Evolutionary conservation across 2,113 vertebrate species (phyloP).

Genomic region (Eubucco bourcierii): DNA sequence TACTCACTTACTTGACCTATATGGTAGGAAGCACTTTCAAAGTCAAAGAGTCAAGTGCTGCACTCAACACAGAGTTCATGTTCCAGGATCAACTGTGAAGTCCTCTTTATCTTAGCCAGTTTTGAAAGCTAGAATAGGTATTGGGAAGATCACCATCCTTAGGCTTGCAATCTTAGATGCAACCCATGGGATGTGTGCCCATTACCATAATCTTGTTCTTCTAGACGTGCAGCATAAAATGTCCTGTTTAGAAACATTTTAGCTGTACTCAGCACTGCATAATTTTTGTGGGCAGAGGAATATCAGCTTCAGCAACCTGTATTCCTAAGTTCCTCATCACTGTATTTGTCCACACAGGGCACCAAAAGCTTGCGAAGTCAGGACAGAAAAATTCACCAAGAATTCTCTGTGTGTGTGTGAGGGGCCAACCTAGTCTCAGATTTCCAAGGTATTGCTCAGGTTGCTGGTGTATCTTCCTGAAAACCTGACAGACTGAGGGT

Average conservation of each 20-base stretch:
- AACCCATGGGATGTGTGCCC: accelerated
- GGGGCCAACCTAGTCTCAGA: not conserved
- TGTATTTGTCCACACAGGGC: not conserved
- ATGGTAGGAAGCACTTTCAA: not conserved
- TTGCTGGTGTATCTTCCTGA: not conserved
- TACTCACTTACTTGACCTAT: not conserved
- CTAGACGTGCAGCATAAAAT: too few species aligned
- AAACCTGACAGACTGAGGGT: not conserved
- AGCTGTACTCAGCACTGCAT: not conserved
- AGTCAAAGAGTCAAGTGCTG: not conserved
- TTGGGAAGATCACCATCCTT: not conserved
- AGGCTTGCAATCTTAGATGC: not conserved
- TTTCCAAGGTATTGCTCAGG: not conserved
- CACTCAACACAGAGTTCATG: not conserved
- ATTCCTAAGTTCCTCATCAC: not conserved
- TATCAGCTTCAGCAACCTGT: not conserved
- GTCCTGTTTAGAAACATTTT: not conserved
- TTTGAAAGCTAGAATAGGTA: not conserved
- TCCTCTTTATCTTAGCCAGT: too few species aligned
- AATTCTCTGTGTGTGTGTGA: not conserved
- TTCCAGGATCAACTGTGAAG: not conserved
- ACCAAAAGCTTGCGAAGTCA: not conserved
- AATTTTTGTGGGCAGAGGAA: not conserved
- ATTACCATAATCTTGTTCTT: not conserved
- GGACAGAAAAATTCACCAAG: not conserved